Base-by-base conservation (phyloP, 2,888 invertebrate species). In the Belgica antarctica region DNA sequence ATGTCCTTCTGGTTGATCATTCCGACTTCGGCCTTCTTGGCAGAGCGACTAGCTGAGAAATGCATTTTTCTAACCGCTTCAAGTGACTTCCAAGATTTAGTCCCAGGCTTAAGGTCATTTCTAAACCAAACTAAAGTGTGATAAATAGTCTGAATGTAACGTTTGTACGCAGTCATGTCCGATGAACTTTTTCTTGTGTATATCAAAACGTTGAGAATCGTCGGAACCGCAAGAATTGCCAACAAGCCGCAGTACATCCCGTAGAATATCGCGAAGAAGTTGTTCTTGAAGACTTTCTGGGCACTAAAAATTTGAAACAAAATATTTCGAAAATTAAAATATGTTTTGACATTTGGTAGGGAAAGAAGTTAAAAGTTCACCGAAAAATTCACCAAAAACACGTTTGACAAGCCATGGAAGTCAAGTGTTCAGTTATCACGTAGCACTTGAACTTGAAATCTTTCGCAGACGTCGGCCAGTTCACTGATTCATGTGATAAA, bases 51-150 rank as follows among this genome's bases (percentile, higher is more conserved):
- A 0, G 87, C 87, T 1, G 83, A 81, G 34, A 87, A 80, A 75
- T 92, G 92, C 1, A 87, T 84, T 31, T 80, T 83, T 59, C 89
- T 83, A 0, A 92, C 89, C 24, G 85, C 80, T 72, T 82, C 79
- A 36, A 92, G 76, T 0, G 92, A 90, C 63, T 82, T 82, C 86
- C 88, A 89, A 70, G 88, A 84, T 74, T 88, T 79, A 69, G 84
- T 83, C 34, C 84, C 82, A 1, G 85, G 84, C 73, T 83, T 84
- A 31, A 90, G 83, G 68, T 89, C 86, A 28, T 85, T 80, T 71
- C 86, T 84, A 77, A 94, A 92, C 95, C 95, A 96, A 2, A 86
- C 78, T 15, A 86, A 78, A 71, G 89, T 87, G 75, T 94, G 92
- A 2, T 88, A 82, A 47, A 91, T 81, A 0, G 95, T 95, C 4